Evolutionary conservation across 1,140 invertebrate genomes (phyloP), one percentile per base, ranked within the genome.

Genomic region (Pogonomyrmex californicus): DNA sequence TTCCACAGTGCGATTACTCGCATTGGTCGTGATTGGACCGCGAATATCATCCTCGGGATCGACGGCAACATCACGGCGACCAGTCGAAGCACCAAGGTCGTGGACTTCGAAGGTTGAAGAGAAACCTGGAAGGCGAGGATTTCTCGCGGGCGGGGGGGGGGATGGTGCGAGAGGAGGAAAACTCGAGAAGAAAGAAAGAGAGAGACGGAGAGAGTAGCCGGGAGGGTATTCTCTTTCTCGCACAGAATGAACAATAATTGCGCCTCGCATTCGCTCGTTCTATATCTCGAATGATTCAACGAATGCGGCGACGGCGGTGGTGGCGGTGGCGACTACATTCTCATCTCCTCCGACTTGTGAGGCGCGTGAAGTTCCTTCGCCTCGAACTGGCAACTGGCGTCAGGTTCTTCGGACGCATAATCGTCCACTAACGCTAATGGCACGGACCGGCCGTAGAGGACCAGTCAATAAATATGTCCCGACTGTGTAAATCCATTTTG

Each of bases 391-490:
- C 33, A 23, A 23, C 23, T 23, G 62, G 6, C 30, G 17, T 73
- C 65, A 36, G 70, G 44, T 77, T 47, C 23, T 77, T 71, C 38
- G 30, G 23, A 44, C 17, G 33, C 63, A 88, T 91, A 89, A 81
- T 88, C 83, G 70, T 54, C 60, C 76, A 81, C 58, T 70, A 82
- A 88, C 63, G 81, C 68, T 88, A 88, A 90, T 87, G 76, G 82
- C 58, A 62, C 49, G 65, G 62, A 56, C 12, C 51, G 86, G 58
- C 81, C 87, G 88, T 91, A 86, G 87, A 91, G 83, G 88, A 91
- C 85, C 87, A 90, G 87, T 92, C 91, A 87, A 92, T 91, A 92
- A 92, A 92, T 92, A 92, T 76, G 62, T 76, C 85, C 68, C 66
- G 78, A 88, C 87, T 85, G 81, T 68, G 75, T 91, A 91, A 91